These are phyloP conservation scores for Rhincodon typus DNA, from an alignment of 2,797 vertebrate species.

Conservation along the genomic window DNA sequence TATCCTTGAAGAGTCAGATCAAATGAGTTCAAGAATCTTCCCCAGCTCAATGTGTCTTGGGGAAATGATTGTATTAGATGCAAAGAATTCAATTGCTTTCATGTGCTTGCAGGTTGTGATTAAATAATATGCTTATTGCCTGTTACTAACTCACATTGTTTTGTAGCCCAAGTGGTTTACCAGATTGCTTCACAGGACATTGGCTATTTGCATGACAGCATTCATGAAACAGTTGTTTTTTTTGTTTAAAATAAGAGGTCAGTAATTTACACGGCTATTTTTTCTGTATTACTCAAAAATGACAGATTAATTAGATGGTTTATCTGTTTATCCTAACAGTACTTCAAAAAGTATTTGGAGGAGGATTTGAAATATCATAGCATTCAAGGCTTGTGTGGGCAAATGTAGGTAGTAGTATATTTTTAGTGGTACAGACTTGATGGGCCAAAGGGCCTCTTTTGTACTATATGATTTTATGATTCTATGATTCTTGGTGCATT, in stretches of 20 bases:
- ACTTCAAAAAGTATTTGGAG: no score
- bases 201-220: background rate
- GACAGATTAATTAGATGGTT: background rate
- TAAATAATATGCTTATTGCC: background rate
- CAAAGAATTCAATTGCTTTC: background rate
- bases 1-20: background rate
- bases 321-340: no score
- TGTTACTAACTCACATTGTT: background rate
- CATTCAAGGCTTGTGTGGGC: no score
- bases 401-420: no score
- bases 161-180: background rate
- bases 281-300: background rate
- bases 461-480: no score
- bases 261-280: background rate
- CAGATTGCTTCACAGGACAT: background rate
- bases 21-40: background rate
- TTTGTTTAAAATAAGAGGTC: background rate
- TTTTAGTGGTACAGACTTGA: no score
- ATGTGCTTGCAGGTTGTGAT: background rate
- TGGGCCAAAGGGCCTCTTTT: no score
- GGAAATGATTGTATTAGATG: background rate
- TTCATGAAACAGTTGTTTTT: background rate
- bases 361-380: no score
- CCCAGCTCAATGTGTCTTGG: background rate
- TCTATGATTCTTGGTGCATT: background rate